A percentile compares a stretch with the other conserved stretches of the same genome.
These are phyloP conservation scores for Oostethus manadensis DNA, from an alignment of 2,113 vertebrate species.

Conservation along the genomic window DNA sequence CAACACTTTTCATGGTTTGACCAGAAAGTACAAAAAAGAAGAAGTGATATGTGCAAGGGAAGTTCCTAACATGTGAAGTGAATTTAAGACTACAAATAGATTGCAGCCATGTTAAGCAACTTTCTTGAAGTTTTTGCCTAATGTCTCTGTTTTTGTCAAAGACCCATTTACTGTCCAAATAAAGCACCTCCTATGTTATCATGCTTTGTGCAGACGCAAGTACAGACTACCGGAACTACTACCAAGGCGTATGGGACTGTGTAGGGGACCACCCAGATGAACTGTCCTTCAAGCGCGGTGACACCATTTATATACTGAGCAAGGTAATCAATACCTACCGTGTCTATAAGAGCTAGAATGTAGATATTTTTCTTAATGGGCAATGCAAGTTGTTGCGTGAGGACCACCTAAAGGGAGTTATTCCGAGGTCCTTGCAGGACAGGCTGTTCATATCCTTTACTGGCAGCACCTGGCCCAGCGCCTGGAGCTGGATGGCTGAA, in stretches of 20 bases:
- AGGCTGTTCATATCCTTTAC: conserved; percentile 50
- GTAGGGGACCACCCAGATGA: conserved; percentile 80
- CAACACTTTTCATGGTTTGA: not conserved
- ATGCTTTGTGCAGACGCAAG: conserved; percentile 66
- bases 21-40: conserved; percentile 7
- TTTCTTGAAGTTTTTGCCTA: conserved; percentile 29
- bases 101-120: conserved; percentile 14
- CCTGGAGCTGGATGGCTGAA: conserved; percentile 43
- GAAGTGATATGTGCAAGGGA: conserved; percentile 40
- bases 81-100: conserved; percentile 48
- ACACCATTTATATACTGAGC: conserved; percentile 93
- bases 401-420: conserved; percentile 55
- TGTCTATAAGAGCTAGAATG: conserved; percentile 1
- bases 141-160: no score
- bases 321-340: conserved; percentile 74
- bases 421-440: conserved; percentile 44
- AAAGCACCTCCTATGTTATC: not conserved
- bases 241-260: conserved; percentile 94
- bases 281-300: conserved; percentile 90
- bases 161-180: no score
- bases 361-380: conserved; percentile 14
- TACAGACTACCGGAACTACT: conserved; percentile 89
- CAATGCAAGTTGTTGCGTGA: conserved; percentile 17
- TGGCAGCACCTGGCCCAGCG: conserved; percentile 52
- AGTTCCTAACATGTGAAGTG: conserved; percentile 28